Evolutionary conservation across 2,888 invertebrate species (phyloP).

Genomic region (Nemotelus pantherinus): DNA sequence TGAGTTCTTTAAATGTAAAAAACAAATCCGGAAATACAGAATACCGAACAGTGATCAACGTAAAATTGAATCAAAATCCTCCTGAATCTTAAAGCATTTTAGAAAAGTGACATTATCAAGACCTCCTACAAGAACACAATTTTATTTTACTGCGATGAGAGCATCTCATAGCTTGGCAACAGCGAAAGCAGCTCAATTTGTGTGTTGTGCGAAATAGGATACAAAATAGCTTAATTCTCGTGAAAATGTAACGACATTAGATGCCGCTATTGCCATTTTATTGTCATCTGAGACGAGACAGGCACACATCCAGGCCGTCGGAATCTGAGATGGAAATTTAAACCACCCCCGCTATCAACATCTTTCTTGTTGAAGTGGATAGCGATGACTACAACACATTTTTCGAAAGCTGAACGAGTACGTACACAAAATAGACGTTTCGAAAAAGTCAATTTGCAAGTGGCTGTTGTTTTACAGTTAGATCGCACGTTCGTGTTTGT

Average conservation of each 20-base stretch:
- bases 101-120: too few species aligned
- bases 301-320: neutral
- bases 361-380: neutral
- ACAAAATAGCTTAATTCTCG: conserved; percentile 47
- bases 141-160: too few species aligned
- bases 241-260: conserved; percentile 47
- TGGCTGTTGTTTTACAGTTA: conserved; percentile 22
- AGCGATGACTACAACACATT: neutral
- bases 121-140: too few species aligned
- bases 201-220: neutral
- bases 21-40: too few species aligned
- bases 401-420: neutral
- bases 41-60: too few species aligned
- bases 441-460: conserved; percentile 44
- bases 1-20: too few species aligned
- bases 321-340: too few species aligned
- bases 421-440: conserved; percentile 15
- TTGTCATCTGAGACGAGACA: conserved; percentile 43
- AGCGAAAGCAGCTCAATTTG: neutral
- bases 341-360: neutral
- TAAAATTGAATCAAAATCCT: too few species aligned
- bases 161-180: too few species aligned
- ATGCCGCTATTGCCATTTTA: conserved; percentile 42
- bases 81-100: too few species aligned
- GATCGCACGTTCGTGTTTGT: neutral